Conservation (phyloP, 2,113 vertebrate species). For the Pyrgilauda ruficollis region DNA sequence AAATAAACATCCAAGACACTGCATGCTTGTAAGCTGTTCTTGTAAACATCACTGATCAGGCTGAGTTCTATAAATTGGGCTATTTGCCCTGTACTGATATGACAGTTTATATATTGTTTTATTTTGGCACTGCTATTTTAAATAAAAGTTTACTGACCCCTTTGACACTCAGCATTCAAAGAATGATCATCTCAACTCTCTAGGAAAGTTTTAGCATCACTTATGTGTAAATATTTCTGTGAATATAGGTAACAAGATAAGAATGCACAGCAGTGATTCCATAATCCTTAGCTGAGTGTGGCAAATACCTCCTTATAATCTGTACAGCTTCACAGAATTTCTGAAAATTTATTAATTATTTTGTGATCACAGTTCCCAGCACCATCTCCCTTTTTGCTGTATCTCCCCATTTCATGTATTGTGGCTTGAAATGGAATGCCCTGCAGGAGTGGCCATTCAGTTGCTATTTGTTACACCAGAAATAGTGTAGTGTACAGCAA, state of each 20-base stretch:
- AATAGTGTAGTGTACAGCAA: rapidly evolving
- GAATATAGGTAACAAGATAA: background rate
- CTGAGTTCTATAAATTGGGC: background rate
- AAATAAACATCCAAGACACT: background rate
- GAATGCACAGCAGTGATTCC: background rate
- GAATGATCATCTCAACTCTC: background rate
- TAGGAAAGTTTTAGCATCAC: background rate
- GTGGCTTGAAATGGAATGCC: background rate
- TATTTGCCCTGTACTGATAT: rapidly evolving
- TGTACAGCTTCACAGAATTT: background rate
- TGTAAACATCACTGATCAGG: background rate
- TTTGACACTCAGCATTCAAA: background rate
- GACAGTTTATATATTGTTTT: background rate
- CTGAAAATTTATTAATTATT: background rate
- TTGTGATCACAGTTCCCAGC: background rate
- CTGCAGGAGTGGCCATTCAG: background rate
- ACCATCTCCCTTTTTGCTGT: rapidly evolving
- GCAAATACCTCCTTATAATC: background rate
- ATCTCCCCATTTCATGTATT: rapidly evolving
- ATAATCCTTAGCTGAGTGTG: background rate
- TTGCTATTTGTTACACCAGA: background rate
- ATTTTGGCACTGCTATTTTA: background rate
- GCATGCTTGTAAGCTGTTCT: background rate
- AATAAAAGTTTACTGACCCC: background rate
- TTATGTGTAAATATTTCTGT: background rate